Base-by-base conservation (phyloP, 2,888 invertebrate genomes). In the Mactromeris polynyma region DNA sequence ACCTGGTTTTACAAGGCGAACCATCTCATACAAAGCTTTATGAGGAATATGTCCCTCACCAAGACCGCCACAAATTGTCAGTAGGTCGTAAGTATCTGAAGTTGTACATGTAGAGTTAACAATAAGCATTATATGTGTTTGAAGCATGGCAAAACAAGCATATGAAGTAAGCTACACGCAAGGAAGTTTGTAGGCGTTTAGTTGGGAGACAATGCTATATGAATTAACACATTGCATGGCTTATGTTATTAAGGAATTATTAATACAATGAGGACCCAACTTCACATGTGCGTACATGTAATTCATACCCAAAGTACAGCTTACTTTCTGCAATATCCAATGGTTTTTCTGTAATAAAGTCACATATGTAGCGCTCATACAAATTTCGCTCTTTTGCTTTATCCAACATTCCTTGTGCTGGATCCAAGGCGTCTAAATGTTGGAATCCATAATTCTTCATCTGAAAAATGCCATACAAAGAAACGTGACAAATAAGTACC, bases 11-110 rank as follows among this genome's bases (percentile, higher is more conserved):
- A 88, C 88, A 11, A 88, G 31, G 11, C 88, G 85, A 38, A 88
- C 78, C 85, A 88, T 88, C 64, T 88, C 88, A 46, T 58, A 81
- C n/a, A 88, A 64, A 58, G 88, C 85, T 14, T 82, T 78, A 42
- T 54, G 78, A 26, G 88, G 88, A n/a, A 88, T 64, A 42, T 85
- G 85, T 9, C 79, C 78, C 7, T 79, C 85, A 6, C 64, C 81
- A 26, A 85, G 77, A 51, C 77, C 58, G 0, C 85, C 88, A 58
- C 82, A 81, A 14, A 54, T 85, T 19, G 88, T 88, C 9, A 88
- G 14, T 31, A 31, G 58, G 26, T 88, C 88, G 58, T 88, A 88
- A 14, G 88, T 82, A 69, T 85, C 88, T 88, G 78, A 31, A 80
- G 31, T n/a, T n/a, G n/a, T n/a, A n/a, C n/a, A n/a, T n/a, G n/a